These are phyloP conservation scores for Cyanoramphus novaezelandiae DNA, from an alignment of 2,113 vertebrate genomes.

Conservation along the genomic window DNA sequence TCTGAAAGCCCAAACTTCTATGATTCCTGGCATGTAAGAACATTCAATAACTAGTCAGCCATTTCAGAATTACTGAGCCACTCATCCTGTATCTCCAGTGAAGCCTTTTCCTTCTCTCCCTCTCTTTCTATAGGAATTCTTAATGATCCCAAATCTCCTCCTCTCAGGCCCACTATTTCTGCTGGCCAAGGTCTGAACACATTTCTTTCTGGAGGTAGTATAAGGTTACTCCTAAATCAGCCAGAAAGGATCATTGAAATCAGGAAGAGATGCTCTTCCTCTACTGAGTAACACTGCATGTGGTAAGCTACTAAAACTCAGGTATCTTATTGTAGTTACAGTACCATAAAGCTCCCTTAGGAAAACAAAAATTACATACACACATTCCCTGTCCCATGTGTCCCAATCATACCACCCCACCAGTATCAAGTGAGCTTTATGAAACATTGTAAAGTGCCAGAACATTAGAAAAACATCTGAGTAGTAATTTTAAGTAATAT, in stretches of 20 bases:
- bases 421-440: not conserved
- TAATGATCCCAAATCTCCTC: not conserved
- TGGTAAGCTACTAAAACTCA: not conserved
- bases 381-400: not conserved
- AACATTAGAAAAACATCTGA: not conserved
- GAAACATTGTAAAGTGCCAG: not conserved
- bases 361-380: not conserved
- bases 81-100: not conserved
- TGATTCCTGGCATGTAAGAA: not conserved
- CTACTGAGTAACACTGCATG: not conserved
- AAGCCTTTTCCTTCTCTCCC: not conserved
- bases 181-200: not conserved
- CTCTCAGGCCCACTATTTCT: not conserved
- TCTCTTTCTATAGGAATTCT: not conserved
- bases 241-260: not conserved
- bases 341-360: not conserved
- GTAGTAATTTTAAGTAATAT: not conserved
- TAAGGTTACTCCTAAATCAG: not conserved
- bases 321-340: not conserved
- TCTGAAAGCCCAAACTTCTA: not conserved
- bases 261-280: not conserved
- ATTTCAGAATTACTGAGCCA: not conserved
- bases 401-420: not conserved
- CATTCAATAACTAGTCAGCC: not conserved
- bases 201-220: not conserved